These are phyloP conservation scores for Pyrocephalus nanus DNA, from an alignment of 2,797 vertebrate species.

Conservation along the genomic window DNA sequence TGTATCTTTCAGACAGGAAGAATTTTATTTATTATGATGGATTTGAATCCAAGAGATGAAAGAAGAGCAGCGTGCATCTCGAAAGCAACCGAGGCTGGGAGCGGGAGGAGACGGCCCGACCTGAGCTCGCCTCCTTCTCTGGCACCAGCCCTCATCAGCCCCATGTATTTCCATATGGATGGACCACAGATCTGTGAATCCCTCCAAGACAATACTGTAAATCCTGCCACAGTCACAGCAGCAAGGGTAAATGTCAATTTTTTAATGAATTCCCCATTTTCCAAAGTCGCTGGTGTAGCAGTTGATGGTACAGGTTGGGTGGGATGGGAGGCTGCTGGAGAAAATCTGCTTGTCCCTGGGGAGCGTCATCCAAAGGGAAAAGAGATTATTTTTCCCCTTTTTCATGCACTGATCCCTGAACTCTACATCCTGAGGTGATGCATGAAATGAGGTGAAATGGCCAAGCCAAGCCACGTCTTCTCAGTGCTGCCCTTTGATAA, in stretches of 20 bases:
- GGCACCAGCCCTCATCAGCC: background rate
- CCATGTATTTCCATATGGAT: background rate
- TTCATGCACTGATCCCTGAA: background rate
- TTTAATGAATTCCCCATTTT: background rate
- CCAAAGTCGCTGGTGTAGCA: accelerated
- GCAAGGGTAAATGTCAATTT: background rate
- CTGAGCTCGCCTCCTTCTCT: slow-evolving; percentile 2
- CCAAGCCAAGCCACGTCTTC: background rate
- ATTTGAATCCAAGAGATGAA: slow-evolving; percentile 73
- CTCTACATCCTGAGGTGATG: background rate
- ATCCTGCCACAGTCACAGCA: background rate
- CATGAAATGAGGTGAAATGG: background rate
- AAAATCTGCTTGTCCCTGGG: background rate
- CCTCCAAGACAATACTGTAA: background rate
- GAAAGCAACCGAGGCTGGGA: background rate
- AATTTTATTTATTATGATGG: slow-evolving; percentile 77
- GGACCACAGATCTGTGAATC: background rate
- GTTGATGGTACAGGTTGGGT: background rate
- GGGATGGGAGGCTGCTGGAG: background rate
- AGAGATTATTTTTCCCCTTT: background rate
- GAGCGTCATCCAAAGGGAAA: background rate
- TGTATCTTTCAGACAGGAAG: slow-evolving; percentile 78
- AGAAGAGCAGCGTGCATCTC: slow-evolving; percentile 57
- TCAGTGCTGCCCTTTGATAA: background rate
- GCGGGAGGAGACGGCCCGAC: background rate